Base-by-base conservation (phyloP, 2,888 invertebrate genomes). In the Tridacna crocea region DNA sequence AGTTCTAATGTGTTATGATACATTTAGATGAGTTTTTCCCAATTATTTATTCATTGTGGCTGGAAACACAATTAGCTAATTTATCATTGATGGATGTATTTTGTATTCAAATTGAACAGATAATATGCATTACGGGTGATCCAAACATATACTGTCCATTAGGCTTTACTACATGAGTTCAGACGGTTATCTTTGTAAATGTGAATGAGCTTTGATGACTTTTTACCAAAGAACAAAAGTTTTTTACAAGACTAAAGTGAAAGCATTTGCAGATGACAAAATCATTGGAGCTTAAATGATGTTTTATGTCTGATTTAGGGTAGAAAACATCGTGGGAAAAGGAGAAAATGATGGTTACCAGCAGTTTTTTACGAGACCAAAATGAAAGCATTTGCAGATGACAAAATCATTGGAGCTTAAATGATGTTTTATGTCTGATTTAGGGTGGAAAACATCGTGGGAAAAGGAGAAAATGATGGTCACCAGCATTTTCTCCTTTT, bases 51-150 rank as follows among this genome's bases (percentile, higher is more conserved):
- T 70, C 70, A 70, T 70, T 51, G 26, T 24, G 47, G 22, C 46
- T 51, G 70, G 51, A 46, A 51, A 51, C 15, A 24, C 51, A 70
- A 70, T 70, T 47, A 70, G 70, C 70, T 70, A 70, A 70, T 70
- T 70, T 26, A n/a, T 22, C 4, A 15, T 22, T 70, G 51, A 68
- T 68, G 70, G 22, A 70, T 70, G 70, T 51, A 22, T 70, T 46
- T 46, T 51, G 51, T 70, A 70, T 70, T 51, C 70, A 51, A 70
- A 70, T 70, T n/a, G 12, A 24, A n/a, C 70, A 47, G 70, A 70
- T 70, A 70, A 70, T 70, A 26, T 70, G 66, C 66, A 36, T 46
- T 46, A 17, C 13, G 0, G 11, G 63, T 27, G 63, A 63, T 26
- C 24, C 26, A 19, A 27, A 26, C 27, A 27, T 22, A 26, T 11